These are phyloP conservation scores for Archegozetes longisetosus DNA, from an alignment of 1,140 invertebrate species.

Conservation along the genomic window DNA sequence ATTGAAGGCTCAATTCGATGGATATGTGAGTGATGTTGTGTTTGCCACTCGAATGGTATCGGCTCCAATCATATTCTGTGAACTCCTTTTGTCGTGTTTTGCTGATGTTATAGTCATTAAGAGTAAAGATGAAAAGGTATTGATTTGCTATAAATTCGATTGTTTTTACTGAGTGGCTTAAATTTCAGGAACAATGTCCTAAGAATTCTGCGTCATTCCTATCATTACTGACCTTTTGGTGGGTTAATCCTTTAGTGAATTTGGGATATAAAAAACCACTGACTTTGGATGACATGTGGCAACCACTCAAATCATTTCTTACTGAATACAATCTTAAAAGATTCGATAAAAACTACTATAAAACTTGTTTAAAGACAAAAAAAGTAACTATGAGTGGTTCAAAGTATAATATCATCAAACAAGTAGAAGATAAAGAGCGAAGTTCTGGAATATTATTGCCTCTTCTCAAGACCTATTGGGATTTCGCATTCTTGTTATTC, in stretches of 20 bases:
- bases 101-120: background rate
- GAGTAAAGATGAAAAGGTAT: background rate
- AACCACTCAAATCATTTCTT: background rate
- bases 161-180: background rate
- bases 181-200: constrained; percentile 33
- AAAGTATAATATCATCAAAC: background rate
- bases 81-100: constrained; percentile 1
- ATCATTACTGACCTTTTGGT: constrained; percentile 68
- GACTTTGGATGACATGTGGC: constrained; percentile 1
- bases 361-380: constrained; percentile 39
- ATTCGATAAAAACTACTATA: constrained; percentile 55
- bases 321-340: constrained; percentile 41
- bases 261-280: constrained; percentile 1
- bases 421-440: constrained; percentile 3
- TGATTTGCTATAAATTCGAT: background rate
- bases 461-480: constrained; percentile 51
- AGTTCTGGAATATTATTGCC: constrained; percentile 26
- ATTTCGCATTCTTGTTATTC: constrained; percentile 60
- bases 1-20: background rate
- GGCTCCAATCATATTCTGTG: background rate
- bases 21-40: background rate
- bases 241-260: constrained; percentile 51
- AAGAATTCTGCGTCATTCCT: constrained; percentile 69
- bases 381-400: constrained; percentile 18
- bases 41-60: background rate